These are phyloP conservation scores for Apostichopus japonicus DNA, from an alignment of 35 echinoderm and acorn worm genomes.

Conservation along the genomic window DNA sequence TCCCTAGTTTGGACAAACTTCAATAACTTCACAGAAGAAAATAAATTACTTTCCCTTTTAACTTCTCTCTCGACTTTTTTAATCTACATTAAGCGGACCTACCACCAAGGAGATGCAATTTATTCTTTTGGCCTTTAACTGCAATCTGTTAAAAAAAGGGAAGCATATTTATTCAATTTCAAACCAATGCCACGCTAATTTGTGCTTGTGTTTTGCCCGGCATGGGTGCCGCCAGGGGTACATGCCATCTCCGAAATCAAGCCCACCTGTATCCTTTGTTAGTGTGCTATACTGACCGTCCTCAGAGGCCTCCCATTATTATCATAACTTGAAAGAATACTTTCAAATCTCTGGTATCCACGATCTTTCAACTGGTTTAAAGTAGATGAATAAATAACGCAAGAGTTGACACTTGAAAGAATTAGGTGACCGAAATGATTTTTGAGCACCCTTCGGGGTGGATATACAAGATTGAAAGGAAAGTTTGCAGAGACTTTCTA, in stretches of 20 bases:
- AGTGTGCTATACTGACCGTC: neutral
- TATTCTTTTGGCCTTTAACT: neutral
- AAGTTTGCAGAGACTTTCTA: too few relatives aligned
- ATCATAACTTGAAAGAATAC: neutral
- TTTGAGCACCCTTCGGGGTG: too few relatives aligned
- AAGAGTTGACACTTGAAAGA: neutral
- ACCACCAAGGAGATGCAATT: conserved; percentile 6
- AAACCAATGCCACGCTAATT: conserved; percentile 35
- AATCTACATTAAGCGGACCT: neutral
- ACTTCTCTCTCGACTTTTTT: neutral
- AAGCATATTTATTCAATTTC: conserved; percentile 35
- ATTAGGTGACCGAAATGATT: too few relatives aligned
- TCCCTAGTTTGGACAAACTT: too few relatives aligned
- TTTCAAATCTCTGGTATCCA: neutral
- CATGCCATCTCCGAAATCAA: neutral
- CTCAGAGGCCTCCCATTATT: neutral
- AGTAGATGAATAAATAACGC: neutral
- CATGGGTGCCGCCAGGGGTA: neutral
- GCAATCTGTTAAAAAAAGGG: neutral
- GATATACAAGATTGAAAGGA: too few relatives aligned
- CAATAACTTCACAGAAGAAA: too few relatives aligned
- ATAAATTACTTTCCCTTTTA: neutral
- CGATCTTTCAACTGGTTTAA: neutral
- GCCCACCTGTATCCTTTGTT: neutral
- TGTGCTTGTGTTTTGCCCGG: neutral